These are phyloP conservation scores for Tichodroma muraria DNA, from an alignment of 2,113 vertebrate species.

Conservation along the genomic window DNA sequence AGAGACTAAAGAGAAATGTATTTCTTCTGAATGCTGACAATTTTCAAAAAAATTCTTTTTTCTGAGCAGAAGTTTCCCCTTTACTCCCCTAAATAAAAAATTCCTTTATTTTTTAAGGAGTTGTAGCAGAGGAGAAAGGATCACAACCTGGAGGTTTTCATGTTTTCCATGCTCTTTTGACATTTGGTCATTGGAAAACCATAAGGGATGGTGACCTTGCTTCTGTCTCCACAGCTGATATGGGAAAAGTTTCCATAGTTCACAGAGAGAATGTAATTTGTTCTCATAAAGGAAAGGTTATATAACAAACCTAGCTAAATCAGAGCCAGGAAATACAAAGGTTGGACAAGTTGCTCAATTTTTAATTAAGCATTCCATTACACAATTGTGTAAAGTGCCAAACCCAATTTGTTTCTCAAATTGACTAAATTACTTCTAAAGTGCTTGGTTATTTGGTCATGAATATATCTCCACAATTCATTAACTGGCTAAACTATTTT, in stretches of 20 bases:
- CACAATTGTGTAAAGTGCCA: neutral
- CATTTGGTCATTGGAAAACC: neutral
- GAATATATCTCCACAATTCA: neutral
- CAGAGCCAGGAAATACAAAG: neutral
- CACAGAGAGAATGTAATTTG: neutral
- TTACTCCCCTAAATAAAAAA: neutral
- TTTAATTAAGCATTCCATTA: constrained; percentile 19
- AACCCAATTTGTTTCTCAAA: neutral
- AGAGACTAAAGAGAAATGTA: neutral
- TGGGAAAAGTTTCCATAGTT: neutral
- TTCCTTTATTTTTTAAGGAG: neutral
- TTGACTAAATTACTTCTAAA: neutral
- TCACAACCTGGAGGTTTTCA: neutral
- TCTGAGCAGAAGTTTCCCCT: neutral
- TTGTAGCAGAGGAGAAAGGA: neutral
- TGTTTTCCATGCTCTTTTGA: neutral
- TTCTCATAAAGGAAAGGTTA: neutral
- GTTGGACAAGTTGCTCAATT: neutral
- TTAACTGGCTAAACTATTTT: neutral
- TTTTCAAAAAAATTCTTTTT: too few relatives aligned
- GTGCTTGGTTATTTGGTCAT: neutral
- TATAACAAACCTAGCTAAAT: neutral
- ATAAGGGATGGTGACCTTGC: neutral
- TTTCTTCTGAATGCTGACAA: neutral
- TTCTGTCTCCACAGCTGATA: neutral